Conservation (phyloP, 2,888 invertebrate genomes). For the Xanthia togata region DNA sequence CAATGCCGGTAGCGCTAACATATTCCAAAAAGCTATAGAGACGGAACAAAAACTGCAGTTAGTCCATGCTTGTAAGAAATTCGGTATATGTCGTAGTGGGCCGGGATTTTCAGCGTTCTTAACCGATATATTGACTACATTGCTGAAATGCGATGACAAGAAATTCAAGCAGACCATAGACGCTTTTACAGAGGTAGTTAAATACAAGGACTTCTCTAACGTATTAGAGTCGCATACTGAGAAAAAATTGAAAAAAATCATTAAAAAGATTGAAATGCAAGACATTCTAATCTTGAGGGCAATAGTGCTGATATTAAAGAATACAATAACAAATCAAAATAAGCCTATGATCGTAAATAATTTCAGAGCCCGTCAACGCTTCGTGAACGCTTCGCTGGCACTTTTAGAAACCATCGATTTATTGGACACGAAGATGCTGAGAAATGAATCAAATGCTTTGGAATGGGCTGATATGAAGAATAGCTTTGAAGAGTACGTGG, state of each 20-base stretch:
- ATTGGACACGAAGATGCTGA: constrained; percentile 64
- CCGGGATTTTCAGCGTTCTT: constrained; percentile 69
- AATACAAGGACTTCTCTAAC: constrained; percentile 60
- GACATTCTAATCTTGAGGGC: background rate
- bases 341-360: constrained; percentile 63
- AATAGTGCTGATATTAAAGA: constrained; percentile 62
- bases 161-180: constrained; percentile 69
- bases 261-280: background rate
- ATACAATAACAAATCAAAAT: constrained; percentile 67
- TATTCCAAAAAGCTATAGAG: constrained; percentile 68
- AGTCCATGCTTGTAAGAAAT: background rate
- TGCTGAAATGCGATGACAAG: constrained; percentile 63
- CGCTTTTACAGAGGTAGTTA: constrained; percentile 72
- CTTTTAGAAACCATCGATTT: constrained; percentile 71
- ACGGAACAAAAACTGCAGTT: background rate
- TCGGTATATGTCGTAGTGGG: constrained; percentile 68
- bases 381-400: constrained; percentile 67
- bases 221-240: constrained; percentile 28
- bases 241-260: background rate
- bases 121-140: constrained; percentile 60
- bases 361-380: constrained; percentile 26
- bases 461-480: constrained; percentile 67
- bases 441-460: constrained; percentile 57
- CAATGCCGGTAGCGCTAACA: constrained; percentile 34
- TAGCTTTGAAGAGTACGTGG: constrained; percentile 63